Evolutionary conservation across 2,113 vertebrate genomes (phyloP), one percentile per base, ranked within the genome.

Genomic region (Salvelinus alpinus): DNA sequence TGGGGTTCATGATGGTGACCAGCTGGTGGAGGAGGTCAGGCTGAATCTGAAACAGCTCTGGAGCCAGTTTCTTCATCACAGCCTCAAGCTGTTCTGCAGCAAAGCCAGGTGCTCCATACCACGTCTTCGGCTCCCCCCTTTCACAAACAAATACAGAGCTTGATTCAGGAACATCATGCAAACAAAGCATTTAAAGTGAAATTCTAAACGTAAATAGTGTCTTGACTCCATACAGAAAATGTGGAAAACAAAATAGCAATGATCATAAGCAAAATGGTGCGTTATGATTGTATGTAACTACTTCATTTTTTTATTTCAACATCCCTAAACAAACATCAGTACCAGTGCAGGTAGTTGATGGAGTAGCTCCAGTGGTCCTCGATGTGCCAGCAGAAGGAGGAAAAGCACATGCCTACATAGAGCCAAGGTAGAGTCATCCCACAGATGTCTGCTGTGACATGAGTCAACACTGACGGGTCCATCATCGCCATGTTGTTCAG

Each of bases 341-440:
- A 99, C 98, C 98, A 99, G 82, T 99, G 98, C 86, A 99, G 92
- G 85, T 99, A 99, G 90, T 99, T 99, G 88, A 99, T 99, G 0
- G 97, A 99, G 84, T 99, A 99, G 90, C 98, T 99, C 98, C 98
- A 99, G 75, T 99, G 98, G 91, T 99, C 98, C 85, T 99, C 98
- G 38, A 99, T 99, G 84, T 99, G 98, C 98, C 98, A 99, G 82
- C 98, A 99, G 88, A 99, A 99, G 3, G 98, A 99, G 48, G 97
- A 99, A 88, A 99, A 99, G 88, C 97, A 99, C 97, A 99, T 99
- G 81, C 98, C 98, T 1, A 99, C 98, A 0, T 99, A 99, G 0
- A 99, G 92, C 98, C 98, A 99, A 0, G 98, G 98, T 70, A 99
- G 89, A 2, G 98, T 99, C 98, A 99, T 99, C 69, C 98, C 98